These are phyloP conservation scores for Chloropsis hardwickii DNA, from an alignment of 2,113 vertebrate genomes.

Conservation along the genomic window DNA sequence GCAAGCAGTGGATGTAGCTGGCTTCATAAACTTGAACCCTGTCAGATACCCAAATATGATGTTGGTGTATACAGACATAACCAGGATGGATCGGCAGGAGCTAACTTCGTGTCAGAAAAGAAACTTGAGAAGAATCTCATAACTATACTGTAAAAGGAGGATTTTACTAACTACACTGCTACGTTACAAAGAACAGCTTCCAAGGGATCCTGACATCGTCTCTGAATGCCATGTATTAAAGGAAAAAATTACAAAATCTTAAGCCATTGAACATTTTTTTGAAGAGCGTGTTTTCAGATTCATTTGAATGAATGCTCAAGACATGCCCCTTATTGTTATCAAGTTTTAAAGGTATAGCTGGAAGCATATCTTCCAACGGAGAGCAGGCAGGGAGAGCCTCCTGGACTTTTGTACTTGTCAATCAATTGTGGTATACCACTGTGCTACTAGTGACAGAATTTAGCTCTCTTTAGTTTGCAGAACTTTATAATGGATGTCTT, in stretches of 20 bases:
- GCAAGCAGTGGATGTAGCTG: background rate
- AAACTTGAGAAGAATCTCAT: background rate
- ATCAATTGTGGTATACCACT: background rate
- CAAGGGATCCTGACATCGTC: background rate
- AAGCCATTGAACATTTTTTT: background rate
- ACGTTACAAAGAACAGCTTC: background rate
- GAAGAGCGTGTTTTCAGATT: background rate
- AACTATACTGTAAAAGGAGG: background rate
- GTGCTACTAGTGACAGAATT: background rate
- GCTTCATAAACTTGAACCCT: background rate
- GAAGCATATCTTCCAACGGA: background rate
- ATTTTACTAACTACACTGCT: background rate
- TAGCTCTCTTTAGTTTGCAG: background rate
- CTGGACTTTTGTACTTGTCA: background rate
- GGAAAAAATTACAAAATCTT: background rate
- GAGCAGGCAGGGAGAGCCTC: background rate
- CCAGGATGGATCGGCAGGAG: background rate
- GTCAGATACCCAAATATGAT: background rate
- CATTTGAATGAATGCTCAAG: background rate
- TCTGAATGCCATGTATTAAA: background rate
- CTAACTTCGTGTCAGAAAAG: background rate
- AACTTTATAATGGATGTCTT: background rate
- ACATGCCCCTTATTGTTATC: accelerated
- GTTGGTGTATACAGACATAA: background rate
- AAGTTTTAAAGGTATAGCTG: background rate